Percentiles rank a stretch among this genome's conserved stretches.
phyloP scores from a whole-genome alignment of 2,888 invertebrate species.

The Melinopterus prodromus region DNA sequence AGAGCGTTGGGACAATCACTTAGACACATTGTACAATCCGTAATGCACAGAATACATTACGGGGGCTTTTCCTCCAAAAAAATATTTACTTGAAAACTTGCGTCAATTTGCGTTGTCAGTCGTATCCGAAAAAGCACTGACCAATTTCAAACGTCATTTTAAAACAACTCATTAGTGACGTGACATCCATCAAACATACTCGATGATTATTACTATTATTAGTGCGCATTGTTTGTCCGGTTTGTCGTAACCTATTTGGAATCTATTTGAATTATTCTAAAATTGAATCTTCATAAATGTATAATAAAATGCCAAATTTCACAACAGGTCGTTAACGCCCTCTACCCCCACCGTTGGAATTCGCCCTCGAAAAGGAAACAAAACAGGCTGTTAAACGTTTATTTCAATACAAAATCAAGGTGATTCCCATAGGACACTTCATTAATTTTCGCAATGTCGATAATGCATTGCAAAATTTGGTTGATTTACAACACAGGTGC shows the following conservation, averaged over 20 bases:
- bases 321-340: no score
- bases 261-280: no score
- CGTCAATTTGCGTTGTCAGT: conserved; percentile 25
- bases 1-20: conserved; percentile 8
- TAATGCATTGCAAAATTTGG: not conserved
- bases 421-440: conserved; percentile 14
- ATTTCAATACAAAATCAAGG: conserved; percentile 12
- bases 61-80: conserved; percentile 13
- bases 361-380: not conserved
- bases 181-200: not conserved
- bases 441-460: not conserved
- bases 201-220: not conserved
- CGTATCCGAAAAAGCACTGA: conserved; percentile 12
- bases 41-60: conserved; percentile 13
- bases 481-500: not conserved
- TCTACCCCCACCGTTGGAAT: no score
- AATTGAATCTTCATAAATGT: no score
- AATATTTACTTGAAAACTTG: conserved; percentile 17
- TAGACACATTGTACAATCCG: conserved; percentile 16
- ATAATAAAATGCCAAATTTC: no score
- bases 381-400: not conserved
- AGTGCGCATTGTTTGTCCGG: no score
- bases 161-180: not conserved
- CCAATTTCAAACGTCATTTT: conserved; percentile 4
- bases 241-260: no score